phyloP scores from a whole-genome alignment of 1,140 invertebrate species.

The Dufourea novaeangliae region DNA sequence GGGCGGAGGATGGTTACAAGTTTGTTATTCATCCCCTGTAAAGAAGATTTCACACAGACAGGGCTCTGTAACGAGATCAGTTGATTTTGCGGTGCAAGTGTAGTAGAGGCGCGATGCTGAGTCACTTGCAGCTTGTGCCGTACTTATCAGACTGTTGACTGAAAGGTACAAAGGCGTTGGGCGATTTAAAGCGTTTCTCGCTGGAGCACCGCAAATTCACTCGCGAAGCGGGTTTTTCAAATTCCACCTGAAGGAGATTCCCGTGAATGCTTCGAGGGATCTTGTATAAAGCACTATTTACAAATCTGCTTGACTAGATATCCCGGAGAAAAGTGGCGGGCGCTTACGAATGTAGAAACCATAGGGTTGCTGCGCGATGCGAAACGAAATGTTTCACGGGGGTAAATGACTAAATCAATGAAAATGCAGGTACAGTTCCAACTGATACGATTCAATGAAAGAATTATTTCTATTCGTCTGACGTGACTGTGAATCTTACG shows the following conservation, averaged over 20 bases:
- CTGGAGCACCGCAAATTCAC: background rate
- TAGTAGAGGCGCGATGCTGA: background rate
- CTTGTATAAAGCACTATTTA: background rate
- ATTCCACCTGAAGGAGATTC: background rate
- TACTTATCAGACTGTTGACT: constrained; percentile 20
- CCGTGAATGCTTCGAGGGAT: background rate
- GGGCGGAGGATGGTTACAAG: background rate
- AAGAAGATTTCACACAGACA: constrained; percentile 10
- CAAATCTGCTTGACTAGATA: background rate
- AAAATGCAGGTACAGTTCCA: background rate
- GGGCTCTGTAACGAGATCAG: background rate
- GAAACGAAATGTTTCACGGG: background rate
- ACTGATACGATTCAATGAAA: background rate
- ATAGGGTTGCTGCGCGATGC: no score
- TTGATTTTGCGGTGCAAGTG: background rate
- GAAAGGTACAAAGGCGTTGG: constrained; percentile 7
- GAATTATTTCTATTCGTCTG: constrained; percentile 37
- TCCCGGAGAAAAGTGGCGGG: background rate
- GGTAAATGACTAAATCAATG: background rate
- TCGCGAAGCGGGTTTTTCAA: background rate
- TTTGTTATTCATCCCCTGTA: constrained; percentile 19
- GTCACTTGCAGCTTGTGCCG: background rate
- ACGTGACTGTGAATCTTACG: constrained; percentile 14
- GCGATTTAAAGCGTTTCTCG: constrained; percentile 8
- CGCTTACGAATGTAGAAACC: background rate